Evolutionary conservation across 2,113 vertebrate species (phyloP), one percentile per base, ranked within the genome.

Genomic region (Pluvianellus socialis): DNA sequence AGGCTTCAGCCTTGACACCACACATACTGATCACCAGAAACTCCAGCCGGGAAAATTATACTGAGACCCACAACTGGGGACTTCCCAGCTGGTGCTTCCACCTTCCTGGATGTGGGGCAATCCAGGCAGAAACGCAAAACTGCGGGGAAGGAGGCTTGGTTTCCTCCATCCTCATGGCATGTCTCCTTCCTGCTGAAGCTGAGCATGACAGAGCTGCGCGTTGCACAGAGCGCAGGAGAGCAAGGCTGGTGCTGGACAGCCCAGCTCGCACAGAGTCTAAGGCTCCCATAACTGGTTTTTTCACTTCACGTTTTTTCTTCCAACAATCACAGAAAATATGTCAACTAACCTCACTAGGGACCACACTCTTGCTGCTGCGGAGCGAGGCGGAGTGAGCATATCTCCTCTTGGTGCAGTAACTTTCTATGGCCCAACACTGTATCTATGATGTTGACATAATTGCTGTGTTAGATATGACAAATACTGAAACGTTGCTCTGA

Each of bases 321-420:
- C 9, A 17, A 63, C 30, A 59, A 19, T 84, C 55, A 47, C n/a
- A 33, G 20, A 38, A 55, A 82, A 58, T 27, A 56, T 3, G 6
- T 18, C 47, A 70, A 26, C 23, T 79, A 71, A 71, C 22, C 47
- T 86, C 44, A 40, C 5, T 27, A 12, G 12, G 13, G 12, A 68
- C 30, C 40, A 33, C 32, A 30, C 35, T 56, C 19, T 38, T 79
- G 71, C 73, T 26, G 27, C 71, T 90, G 61, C 33, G 61, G 55
- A 77, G 47, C 0, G 0, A 44, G 11, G 49, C 3, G 7, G 85
- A 87, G 58, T 44, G 67, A 94, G 22, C 4, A 0, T 47, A 9
- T 55, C 30, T 66, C 14, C 19, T 62, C 35, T 49, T 70, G 33
- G n/a, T 93, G 40, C 50, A 79, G 72, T 58, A 71, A 52, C 38